Percentiles rank a stretch among this genome's conserved stretches.
Evolutionary conservation across 1,140 invertebrate species (phyloP).

Genomic region (Aphidius gifuensis): DNA sequence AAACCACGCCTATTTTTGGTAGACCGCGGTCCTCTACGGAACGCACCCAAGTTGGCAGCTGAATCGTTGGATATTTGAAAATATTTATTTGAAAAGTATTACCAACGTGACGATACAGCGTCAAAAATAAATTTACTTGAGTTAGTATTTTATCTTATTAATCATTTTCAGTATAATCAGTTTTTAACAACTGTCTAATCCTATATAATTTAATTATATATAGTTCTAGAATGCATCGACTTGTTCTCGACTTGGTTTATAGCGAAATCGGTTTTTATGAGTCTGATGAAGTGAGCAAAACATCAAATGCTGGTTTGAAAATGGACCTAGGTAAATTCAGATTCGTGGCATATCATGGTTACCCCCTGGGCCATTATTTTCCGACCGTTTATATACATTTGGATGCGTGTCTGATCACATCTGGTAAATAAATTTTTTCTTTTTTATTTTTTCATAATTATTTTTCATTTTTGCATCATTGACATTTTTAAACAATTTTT

Average conservation of each 20-base stretch:
- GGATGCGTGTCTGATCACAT: too few relatives aligned
- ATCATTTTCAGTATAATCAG: too few relatives aligned
- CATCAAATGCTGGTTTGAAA: constrained; percentile 97
- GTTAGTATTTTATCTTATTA: constrained; percentile 57
- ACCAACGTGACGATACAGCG: constrained; percentile 99
- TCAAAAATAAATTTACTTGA: constrained; percentile 99
- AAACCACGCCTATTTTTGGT: too few relatives aligned
- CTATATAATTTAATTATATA: too few relatives aligned
- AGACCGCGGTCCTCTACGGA: too few relatives aligned
- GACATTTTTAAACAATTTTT: not conserved
- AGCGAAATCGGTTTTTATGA: constrained; percentile 96
- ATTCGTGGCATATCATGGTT: constrained; percentile 99
- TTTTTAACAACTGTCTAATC: constrained; percentile 15
- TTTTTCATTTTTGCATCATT: constrained; percentile 16
- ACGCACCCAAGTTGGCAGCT: too few relatives aligned
- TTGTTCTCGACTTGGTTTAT: constrained; percentile 96
- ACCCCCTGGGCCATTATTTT: too few relatives aligned
- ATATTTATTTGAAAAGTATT: constrained; percentile 94
- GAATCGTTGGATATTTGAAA: constrained; percentile 94
- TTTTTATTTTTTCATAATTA: too few relatives aligned
- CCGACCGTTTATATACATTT: too few relatives aligned
- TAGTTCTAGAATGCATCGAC: constrained; percentile 90
- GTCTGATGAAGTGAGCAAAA: constrained; percentile 91
- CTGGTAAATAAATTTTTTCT: too few relatives aligned
- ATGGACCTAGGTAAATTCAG: too few relatives aligned